A percentile compares a stretch with the other conserved stretches of the same genome.
Evolutionary conservation across 2,888 invertebrate genomes (phyloP).

Genomic region (Polymixis flavicincta): DNA sequence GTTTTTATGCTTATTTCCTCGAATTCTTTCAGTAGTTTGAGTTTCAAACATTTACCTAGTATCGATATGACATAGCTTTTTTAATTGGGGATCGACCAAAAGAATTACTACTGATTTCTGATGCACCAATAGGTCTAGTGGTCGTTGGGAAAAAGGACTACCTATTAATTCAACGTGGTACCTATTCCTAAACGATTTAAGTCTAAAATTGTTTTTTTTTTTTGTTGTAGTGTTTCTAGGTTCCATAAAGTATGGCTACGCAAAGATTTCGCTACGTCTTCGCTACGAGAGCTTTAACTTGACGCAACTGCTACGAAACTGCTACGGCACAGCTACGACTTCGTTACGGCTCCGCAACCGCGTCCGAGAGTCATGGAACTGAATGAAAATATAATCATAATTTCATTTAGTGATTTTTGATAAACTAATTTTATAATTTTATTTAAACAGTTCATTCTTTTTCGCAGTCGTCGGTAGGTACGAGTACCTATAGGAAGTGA

Average conservation of each 20-base stretch:
- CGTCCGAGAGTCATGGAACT: neutral
- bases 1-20: neutral
- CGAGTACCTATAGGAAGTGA: neutral
- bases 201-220: conserved; percentile 2
- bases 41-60: neutral
- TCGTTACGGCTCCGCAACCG: neutral
- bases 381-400: neutral
- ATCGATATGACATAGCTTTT: neutral
- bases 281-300: conserved; percentile 11
- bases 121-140: neutral
- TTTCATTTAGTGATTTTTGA: neutral
- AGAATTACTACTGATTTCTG: neutral
- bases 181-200: neutral
- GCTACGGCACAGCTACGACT: conserved; percentile 19
- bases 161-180: neutral
- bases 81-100: neutral
- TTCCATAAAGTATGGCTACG: neutral
- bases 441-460: neutral
- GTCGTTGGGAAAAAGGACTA: neutral
- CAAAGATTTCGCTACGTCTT: neutral
- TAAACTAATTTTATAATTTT: neutral
- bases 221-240: neutral
- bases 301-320: neutral
- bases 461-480: neutral
- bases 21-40: neutral